Percentiles rank a stretch among this genome's conserved stretches.
Evolutionary conservation across 2,113 vertebrate genomes (phyloP).

Genomic region (Platycercus adscitus): DNA sequence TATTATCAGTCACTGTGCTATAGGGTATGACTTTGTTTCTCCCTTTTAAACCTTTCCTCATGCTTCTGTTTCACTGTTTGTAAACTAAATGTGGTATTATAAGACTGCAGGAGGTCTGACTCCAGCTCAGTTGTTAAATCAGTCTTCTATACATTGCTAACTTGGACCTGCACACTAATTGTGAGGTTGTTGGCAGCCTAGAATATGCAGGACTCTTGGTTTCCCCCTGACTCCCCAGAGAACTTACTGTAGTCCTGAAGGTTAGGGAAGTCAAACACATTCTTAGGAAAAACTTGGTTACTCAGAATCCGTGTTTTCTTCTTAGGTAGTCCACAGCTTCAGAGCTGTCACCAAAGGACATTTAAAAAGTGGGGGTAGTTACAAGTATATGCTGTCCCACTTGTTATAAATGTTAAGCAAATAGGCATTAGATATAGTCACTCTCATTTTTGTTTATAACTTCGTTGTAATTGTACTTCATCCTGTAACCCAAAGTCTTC

Average conservation of each 20-base stretch:
- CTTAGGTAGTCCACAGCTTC: not conserved
- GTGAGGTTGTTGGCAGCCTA: not conserved
- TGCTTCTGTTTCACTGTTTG: not conserved
- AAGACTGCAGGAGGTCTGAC: not conserved
- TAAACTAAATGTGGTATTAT: not conserved
- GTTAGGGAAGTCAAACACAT: not conserved
- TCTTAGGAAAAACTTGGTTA: not conserved
- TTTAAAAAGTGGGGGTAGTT: not conserved
- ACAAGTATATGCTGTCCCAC: not conserved
- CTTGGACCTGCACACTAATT: not conserved
- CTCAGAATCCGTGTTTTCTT: too few species aligned
- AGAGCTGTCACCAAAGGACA: not conserved
- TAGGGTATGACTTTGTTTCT: not conserved
- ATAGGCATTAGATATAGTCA: not conserved
- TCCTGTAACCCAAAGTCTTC: not conserved
- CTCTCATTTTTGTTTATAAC: not conserved
- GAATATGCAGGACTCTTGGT: not conserved
- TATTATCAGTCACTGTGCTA: not conserved
- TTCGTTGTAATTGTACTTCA: not conserved
- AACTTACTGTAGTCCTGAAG: not conserved
- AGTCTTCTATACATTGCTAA: not conserved
- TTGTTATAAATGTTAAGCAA: not conserved
- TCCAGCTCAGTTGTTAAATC: not conserved
- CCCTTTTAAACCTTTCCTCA: not conserved
- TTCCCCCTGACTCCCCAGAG: fast-evolving